A percentile compares a stretch with the other conserved stretches of the same genome.
phyloP scores from a whole-genome alignment of 2,113 vertebrate species.

The Trematomus loennbergii region DNA sequence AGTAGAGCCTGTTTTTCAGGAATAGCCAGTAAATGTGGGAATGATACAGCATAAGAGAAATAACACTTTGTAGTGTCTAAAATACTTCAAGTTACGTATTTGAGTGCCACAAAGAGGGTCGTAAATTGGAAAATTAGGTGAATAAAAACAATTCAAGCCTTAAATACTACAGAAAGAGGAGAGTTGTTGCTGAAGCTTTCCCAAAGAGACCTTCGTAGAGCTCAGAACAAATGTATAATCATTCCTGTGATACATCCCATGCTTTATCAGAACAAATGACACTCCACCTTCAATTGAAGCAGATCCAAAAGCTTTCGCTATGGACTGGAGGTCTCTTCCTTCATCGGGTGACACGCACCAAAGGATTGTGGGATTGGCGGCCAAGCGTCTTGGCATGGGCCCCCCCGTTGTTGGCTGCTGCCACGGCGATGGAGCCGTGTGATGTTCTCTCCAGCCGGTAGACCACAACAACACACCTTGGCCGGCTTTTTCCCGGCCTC shows the following conservation, averaged over 20 bases:
- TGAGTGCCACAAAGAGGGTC: too few species aligned
- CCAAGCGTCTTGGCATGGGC: slow-evolving; percentile 79
- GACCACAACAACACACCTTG: slow-evolving; percentile 86
- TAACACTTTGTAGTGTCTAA: too few species aligned
- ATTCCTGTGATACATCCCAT: slow-evolving; percentile 33
- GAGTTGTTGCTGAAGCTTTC: too few species aligned
- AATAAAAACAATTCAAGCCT: background rate
- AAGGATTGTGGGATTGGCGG: slow-evolving; percentile 77
- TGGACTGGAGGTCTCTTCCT: slow-evolving; percentile 55
- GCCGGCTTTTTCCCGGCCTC: slow-evolving; percentile 75
- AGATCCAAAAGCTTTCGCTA: slow-evolving; percentile 50
- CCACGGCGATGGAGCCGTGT: slow-evolving; percentile 86
- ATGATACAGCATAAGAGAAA: background rate
- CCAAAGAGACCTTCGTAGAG: too few species aligned
- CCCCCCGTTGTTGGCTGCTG: slow-evolving; percentile 81
- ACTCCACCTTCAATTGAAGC: slow-evolving; percentile 26
- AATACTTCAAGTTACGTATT: too few species aligned
- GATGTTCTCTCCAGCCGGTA: slow-evolving; percentile 86
- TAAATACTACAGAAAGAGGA: too few species aligned
- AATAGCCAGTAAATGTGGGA: background rate
- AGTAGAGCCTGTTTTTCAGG: background rate
- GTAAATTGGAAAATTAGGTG: too few species aligned
- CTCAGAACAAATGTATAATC: background rate
- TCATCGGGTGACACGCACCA: slow-evolving; percentile 69
- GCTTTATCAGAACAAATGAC: slow-evolving; percentile 50